phyloP scores from a whole-genome alignment of 2,797 vertebrate species.

The Anguilla pacifica region DNA sequence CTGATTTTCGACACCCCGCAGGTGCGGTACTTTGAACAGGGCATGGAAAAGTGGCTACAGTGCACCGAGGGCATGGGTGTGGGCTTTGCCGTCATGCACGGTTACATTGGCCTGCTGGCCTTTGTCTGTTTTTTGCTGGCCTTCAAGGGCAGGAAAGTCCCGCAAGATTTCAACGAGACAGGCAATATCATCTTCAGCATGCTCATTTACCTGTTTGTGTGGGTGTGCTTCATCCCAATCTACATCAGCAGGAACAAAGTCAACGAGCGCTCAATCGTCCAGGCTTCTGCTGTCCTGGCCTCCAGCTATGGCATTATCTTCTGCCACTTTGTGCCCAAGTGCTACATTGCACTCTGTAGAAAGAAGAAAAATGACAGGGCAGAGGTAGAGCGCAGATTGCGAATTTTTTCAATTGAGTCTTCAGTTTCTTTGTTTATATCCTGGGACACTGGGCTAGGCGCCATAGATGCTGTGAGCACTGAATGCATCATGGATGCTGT shows the following conservation, averaged over 20 bases:
- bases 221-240: slow-evolving; percentile 69
- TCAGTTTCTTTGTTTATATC: slow-evolving; percentile 59
- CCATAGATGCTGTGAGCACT: slow-evolving; percentile 40
- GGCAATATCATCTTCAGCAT: slow-evolving; percentile 68
- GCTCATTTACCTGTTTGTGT: slow-evolving; percentile 71
- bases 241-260: slow-evolving; percentile 55
- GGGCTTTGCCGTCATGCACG: slow-evolving; percentile 62
- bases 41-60: slow-evolving; percentile 39
- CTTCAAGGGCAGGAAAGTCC: slow-evolving; percentile 64
- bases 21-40: background rate
- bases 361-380: slow-evolving; percentile 30
- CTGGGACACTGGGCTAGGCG: slow-evolving; percentile 43
- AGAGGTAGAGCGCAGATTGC: slow-evolving; percentile 58
- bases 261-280: slow-evolving; percentile 46
- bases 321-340: slow-evolving; percentile 68
- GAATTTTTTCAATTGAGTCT: slow-evolving; percentile 20
- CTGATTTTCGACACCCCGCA: slow-evolving; percentile 55
- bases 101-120: slow-evolving; percentile 64
- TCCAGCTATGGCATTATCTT: slow-evolving; percentile 70
- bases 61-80: slow-evolving; percentile 57
- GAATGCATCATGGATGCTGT: background rate
- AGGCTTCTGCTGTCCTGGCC: slow-evolving; percentile 66
- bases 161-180: slow-evolving; percentile 63
- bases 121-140: slow-evolving; percentile 63
- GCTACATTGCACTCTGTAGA: slow-evolving; percentile 50